These are phyloP conservation scores for Rhopalosiphum padi DNA, from an alignment of 1,140 invertebrate genomes.

Conservation along the genomic window DNA sequence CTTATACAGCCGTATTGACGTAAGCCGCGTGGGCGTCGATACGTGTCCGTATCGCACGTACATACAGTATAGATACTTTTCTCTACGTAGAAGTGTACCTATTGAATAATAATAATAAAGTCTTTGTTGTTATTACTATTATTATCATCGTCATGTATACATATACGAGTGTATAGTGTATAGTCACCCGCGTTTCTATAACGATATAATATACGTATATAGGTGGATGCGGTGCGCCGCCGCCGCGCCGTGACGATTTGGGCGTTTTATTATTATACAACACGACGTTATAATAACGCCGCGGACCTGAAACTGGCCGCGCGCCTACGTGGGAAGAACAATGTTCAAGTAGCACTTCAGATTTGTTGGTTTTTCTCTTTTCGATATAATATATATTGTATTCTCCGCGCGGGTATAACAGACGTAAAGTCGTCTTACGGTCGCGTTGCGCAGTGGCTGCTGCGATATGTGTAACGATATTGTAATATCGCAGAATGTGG, in stretches of 20 bases:
- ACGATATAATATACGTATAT: neutral
- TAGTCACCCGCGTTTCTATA: neutral
- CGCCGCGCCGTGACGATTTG: neutral
- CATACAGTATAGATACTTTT: neutral
- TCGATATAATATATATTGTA: neutral
- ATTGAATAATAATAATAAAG: neutral
- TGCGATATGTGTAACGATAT: neutral
- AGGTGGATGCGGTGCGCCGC: too few species aligned
- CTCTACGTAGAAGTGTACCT: neutral
- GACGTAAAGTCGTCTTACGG: neutral
- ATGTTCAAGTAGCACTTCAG: neutral
- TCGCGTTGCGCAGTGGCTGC: neutral
- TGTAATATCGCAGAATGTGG: neutral
- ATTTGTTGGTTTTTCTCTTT: constrained; percentile 24
- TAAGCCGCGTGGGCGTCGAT: neutral
- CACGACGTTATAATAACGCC: neutral
- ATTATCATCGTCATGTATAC: too few species aligned
- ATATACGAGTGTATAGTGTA: neutral
- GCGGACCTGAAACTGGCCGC: neutral
- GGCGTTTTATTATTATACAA: constrained; percentile 15
- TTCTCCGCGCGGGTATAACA: too few species aligned
- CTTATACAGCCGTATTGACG: neutral
- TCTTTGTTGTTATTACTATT: too few species aligned
- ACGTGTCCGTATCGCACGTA: neutral
- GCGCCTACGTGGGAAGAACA: neutral